phyloP scores from a whole-genome alignment of 2,888 invertebrate genomes.

The Ormia ochracea region DNA sequence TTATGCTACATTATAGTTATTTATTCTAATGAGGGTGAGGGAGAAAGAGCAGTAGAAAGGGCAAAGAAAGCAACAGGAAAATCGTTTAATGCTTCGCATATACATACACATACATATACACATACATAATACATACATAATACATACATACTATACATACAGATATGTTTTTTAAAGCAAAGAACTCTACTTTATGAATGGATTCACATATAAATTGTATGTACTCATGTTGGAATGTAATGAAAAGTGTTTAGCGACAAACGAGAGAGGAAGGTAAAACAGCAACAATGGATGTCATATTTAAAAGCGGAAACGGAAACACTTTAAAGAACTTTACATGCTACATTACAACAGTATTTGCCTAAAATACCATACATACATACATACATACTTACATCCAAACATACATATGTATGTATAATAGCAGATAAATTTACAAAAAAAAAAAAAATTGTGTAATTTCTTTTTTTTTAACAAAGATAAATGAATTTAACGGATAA shows the following conservation, averaged over 20 bases:
- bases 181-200: too few relatives aligned
- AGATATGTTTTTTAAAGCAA: too few relatives aligned
- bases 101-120: background rate
- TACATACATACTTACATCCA: too few relatives aligned
- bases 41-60: background rate
- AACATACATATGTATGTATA: too few relatives aligned
- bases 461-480: too few relatives aligned
- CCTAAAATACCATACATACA: too few relatives aligned
- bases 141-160: background rate
- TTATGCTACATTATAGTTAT: conserved; percentile 14
- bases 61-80: conserved; percentile 51
- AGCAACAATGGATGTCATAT: conserved; percentile 1
- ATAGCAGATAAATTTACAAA: too few relatives aligned
- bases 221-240: background rate
- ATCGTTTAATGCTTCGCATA: conserved; percentile 19
- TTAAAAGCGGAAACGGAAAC: conserved; percentile 49
- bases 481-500: too few relatives aligned
- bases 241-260: background rate
- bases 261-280: background rate
- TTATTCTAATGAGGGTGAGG: background rate
- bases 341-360: background rate
- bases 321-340: conserved; percentile 35
- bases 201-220: background rate
- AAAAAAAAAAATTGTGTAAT: too few relatives aligned
- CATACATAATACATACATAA: conserved; percentile 1